These are phyloP conservation scores for Rhombomys opimus DNA, from an alignment of 2,113 vertebrate genomes.

Conservation along the genomic window DNA sequence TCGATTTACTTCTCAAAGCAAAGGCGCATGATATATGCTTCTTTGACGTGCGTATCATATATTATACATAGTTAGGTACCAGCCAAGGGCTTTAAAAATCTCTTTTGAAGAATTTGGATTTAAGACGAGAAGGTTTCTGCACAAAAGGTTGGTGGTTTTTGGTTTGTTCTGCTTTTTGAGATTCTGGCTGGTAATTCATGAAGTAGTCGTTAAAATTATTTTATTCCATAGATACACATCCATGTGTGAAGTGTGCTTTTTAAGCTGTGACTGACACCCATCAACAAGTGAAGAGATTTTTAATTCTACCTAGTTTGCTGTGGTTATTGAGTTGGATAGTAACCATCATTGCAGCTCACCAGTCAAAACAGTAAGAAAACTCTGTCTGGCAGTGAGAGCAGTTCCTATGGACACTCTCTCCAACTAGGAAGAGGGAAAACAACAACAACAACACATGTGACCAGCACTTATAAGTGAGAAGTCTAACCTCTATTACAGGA, in stretches of 20 bases:
- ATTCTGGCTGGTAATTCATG: neutral
- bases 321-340: constrained; percentile 7
- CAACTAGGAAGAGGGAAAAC: neutral
- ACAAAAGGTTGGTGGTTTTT: neutral
- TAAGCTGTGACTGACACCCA: neutral
- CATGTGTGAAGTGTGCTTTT: constrained; percentile 1
- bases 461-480: constrained; percentile 9
- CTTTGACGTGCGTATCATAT: neutral
- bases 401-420: neutral
- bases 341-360: neutral
- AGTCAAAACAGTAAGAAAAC: constrained; percentile 60
- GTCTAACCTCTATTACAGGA: neutral
- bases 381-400: neutral
- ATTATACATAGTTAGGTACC: neutral
- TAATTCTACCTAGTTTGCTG: constrained; percentile 1
- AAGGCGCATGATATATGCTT: neutral
- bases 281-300: constrained; percentile 22
- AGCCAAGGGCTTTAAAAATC: neutral
- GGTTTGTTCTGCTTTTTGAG: neutral
- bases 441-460: neutral
- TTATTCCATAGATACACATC: neutral
- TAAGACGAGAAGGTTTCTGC: neutral
- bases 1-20: neutral
- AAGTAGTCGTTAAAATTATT: constrained; percentile 38
- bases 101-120: neutral